phyloP scores from a whole-genome alignment of 2,113 vertebrate genomes.

The Hyperopisus bebe region DNA sequence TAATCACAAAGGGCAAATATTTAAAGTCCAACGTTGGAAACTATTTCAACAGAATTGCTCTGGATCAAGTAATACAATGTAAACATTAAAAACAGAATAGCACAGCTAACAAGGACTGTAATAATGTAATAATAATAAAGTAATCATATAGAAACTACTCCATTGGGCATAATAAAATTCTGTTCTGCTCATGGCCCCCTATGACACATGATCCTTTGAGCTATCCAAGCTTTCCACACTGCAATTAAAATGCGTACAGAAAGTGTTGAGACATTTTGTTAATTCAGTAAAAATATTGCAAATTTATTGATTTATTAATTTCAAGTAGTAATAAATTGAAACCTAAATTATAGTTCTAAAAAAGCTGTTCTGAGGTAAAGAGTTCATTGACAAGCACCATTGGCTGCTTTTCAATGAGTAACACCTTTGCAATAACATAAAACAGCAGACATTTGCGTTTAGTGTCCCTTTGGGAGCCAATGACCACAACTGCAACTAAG shows the following conservation, averaged over 20 bases:
- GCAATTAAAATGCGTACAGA: too few species aligned
- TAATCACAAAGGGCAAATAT: neutral
- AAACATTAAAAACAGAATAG: neutral
- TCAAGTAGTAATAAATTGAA: neutral
- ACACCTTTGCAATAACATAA: neutral
- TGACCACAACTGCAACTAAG: neutral
- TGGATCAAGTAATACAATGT: neutral
- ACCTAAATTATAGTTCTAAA: neutral
- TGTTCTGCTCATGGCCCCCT: neutral
- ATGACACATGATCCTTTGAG: neutral
- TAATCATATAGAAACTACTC: neutral
- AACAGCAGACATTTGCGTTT: neutral
- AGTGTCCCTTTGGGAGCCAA: neutral
- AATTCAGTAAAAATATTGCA: too few species aligned
- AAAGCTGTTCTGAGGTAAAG: neutral
- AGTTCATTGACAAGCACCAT: neutral
- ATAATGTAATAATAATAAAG: neutral
- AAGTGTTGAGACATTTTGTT: too few species aligned
- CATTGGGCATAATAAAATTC: neutral
- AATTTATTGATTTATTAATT: neutral
- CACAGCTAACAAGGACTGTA: neutral
- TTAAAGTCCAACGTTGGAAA: neutral
- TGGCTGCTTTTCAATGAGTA: neutral
- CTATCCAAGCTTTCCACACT: neutral
- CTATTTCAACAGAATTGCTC: neutral